These are phyloP conservation scores for Troilus luridus DNA, from an alignment of 2,888 invertebrate genomes.

Conservation along the genomic window DNA sequence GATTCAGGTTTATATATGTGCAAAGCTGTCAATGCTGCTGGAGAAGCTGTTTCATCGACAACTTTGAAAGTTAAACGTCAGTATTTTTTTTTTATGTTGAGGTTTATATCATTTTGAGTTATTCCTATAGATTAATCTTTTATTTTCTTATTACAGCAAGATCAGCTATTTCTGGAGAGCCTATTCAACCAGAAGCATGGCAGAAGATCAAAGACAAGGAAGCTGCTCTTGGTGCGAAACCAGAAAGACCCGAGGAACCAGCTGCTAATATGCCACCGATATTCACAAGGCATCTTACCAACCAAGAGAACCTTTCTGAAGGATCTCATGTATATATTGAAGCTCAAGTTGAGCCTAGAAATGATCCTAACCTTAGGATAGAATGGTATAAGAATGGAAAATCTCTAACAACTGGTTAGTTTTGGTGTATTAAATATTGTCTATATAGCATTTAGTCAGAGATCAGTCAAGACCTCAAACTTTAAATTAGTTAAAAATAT, in stretches of 20 bases:
- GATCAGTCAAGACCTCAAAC: not conserved
- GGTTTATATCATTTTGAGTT: not conserved
- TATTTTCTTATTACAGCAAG: constrained; percentile 70
- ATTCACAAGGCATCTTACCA: constrained; percentile 93
- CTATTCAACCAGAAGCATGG: constrained; percentile 92
- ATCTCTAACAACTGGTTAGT: constrained; percentile 81
- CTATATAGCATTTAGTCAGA: not conserved
- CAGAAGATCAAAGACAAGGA: constrained; percentile 92
- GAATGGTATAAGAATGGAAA: constrained; percentile 96
- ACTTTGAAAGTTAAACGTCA: constrained; percentile 86
- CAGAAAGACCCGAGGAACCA: constrained; percentile 88
- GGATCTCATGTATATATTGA: constrained; percentile 89
- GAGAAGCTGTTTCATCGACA: constrained; percentile 93
- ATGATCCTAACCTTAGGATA: constrained; percentile 88
- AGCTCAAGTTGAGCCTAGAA: constrained; percentile 91
- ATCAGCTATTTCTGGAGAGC: constrained; percentile 85
- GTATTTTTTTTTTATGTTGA: constrained; percentile 57
- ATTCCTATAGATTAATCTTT: not conserved
- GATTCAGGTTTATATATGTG: constrained; percentile 96
- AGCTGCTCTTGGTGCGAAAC: constrained; percentile 91
- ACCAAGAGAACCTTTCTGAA: constrained; percentile 86
- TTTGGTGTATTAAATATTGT: not conserved
- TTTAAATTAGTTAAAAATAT: not conserved
- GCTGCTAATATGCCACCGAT: constrained; percentile 93
- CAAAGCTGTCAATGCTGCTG: constrained; percentile 93